These are phyloP conservation scores for Drosophila auraria DNA, from an alignment of 1,140 invertebrate species.

Conservation along the genomic window DNA sequence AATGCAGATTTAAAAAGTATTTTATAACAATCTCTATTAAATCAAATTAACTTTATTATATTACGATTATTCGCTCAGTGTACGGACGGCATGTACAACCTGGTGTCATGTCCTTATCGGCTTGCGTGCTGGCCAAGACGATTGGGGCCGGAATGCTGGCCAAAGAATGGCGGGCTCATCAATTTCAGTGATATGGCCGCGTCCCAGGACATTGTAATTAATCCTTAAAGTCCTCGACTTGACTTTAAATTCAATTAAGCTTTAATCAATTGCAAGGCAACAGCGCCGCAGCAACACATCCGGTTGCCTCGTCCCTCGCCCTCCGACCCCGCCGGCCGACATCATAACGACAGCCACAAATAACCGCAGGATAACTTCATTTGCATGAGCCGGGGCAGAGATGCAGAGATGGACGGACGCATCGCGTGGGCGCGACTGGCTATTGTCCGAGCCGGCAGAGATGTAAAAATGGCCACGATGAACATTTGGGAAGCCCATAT, in stretches of 20 bases:
- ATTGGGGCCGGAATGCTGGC: slow-evolving; percentile 37
- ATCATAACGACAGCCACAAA: slow-evolving; percentile 77
- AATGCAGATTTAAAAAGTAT: background rate
- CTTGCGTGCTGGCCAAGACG: slow-evolving; percentile 65
- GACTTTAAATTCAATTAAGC: slow-evolving; percentile 75
- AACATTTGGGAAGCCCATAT: slow-evolving; percentile 44
- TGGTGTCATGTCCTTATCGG: slow-evolving; percentile 54
- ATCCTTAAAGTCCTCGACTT: slow-evolving; percentile 56
- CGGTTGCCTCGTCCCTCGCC: slow-evolving; percentile 23
- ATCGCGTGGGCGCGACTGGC: slow-evolving; percentile 26
- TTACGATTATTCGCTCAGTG: background rate
- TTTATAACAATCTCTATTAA: too few relatives aligned
- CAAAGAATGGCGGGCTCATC: slow-evolving; percentile 44
- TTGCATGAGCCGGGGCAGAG: slow-evolving; percentile 61
- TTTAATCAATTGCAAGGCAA: slow-evolving; percentile 73
- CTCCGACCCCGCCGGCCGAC: slow-evolving; percentile 36
- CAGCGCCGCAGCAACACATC: slow-evolving; percentile 43
- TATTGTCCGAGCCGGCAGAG: slow-evolving; percentile 48
- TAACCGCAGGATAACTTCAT: slow-evolving; percentile 83
- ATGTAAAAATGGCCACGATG: slow-evolving; percentile 52
- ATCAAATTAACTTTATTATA: too few relatives aligned
- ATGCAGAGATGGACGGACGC: slow-evolving; percentile 18
- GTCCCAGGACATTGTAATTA: slow-evolving; percentile 44
- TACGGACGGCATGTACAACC: background rate
- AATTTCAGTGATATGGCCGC: slow-evolving; percentile 35